A percentile compares a stretch with the other conserved stretches of the same genome.
These are phyloP conservation scores for Parnassius glacialis DNA, from an alignment of 2,888 invertebrate species.

Conservation along the genomic window DNA sequence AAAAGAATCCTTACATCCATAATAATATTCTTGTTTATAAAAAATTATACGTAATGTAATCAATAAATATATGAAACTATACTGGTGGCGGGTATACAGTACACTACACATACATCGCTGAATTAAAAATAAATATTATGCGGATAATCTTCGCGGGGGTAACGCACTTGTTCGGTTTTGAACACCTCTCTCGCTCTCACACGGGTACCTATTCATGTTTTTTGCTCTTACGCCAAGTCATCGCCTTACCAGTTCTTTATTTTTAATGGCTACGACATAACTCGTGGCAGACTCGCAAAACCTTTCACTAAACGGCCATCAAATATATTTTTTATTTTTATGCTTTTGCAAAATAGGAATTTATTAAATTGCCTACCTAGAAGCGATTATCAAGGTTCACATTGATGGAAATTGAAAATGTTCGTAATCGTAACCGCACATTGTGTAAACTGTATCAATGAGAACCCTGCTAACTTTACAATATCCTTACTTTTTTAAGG, in stretches of 20 bases:
- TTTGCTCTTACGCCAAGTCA: constrained; percentile 68
- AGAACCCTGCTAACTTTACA: no score
- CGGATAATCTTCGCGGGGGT: constrained; percentile 75
- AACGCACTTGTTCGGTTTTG: constrained; percentile 74
- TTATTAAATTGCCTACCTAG: background rate
- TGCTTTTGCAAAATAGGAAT: constrained; percentile 16
- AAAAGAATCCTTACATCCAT: no score
- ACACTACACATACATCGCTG: constrained; percentile 37
- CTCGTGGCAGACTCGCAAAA: constrained; percentile 54
- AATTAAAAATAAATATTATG: constrained; percentile 62
- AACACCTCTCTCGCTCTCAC: constrained; percentile 59
- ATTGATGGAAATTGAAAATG: background rate
- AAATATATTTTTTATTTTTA: constrained; percentile 32
- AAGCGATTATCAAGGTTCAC: background rate
- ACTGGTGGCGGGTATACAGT: no score
- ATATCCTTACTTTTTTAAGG: no score
- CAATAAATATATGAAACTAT: no score
- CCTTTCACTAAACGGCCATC: constrained; percentile 59
- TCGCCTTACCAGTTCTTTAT: constrained; percentile 67
- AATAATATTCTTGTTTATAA: no score
- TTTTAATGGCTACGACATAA: constrained; percentile 60
- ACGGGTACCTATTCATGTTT: constrained; percentile 44
- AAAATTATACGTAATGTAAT: no score
- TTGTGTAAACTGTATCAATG: no score
- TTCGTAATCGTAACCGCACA: no score